Conservation (phyloP, 2,113 vertebrate species). For the Pavo muticus region DNA sequence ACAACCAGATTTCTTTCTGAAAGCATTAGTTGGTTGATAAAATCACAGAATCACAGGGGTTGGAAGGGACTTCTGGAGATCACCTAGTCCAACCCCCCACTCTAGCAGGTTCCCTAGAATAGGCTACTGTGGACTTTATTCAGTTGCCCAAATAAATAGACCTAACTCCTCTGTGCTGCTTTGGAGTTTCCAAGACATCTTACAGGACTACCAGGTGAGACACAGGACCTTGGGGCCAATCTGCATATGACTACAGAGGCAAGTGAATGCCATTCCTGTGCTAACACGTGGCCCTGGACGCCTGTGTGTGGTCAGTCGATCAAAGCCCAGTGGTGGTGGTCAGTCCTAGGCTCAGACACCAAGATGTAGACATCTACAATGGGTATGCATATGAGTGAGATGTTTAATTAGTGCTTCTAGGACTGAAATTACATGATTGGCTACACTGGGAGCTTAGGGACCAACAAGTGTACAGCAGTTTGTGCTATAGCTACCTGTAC, state of each 20-base stretch:
- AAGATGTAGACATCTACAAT: background rate
- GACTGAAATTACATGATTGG: background rate
- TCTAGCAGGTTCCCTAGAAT: too few relatives aligned
- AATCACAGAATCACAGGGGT: too few relatives aligned
- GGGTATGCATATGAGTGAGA: background rate
- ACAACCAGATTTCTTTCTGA: background rate
- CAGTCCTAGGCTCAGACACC: background rate
- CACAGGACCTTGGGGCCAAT: background rate
- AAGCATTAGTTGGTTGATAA: background rate
- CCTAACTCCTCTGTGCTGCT: background rate
- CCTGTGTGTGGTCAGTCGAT: background rate
- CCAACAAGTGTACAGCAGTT: rapidly evolving
- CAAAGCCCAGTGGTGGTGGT: background rate
- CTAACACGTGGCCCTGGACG: background rate
- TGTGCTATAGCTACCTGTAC: background rate
- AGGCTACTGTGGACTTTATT: background rate
- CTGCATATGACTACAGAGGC: rapidly evolving
- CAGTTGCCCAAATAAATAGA: background rate
- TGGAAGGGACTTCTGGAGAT: too few relatives aligned
- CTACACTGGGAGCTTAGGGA: background rate
- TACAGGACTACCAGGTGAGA: background rate
- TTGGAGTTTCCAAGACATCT: background rate
- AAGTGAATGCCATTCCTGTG: background rate
- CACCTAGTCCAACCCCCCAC: background rate
- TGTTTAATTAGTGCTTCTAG: background rate